A percentile compares a stretch with the other conserved stretches of the same genome.
These are phyloP conservation scores for Sphyrna mokarran DNA, from an alignment of 2,113 vertebrate genomes.

Conservation along the genomic window DNA sequence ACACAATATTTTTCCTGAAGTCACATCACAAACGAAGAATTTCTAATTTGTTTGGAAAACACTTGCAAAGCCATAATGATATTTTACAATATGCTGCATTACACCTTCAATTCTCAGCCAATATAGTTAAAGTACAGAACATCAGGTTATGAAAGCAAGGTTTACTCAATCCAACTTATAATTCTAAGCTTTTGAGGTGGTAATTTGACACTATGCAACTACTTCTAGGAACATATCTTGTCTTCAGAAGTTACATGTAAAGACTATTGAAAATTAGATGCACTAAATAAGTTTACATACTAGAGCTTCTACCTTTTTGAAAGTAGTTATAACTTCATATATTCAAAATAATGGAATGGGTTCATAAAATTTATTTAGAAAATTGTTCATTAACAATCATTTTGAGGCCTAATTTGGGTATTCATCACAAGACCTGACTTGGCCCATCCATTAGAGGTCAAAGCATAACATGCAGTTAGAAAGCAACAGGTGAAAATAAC, in stretches of 20 bases:
- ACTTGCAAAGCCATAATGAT: background rate
- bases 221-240: background rate
- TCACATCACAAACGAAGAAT: background rate
- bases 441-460: background rate
- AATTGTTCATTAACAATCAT: background rate
- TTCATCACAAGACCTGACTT: background rate
- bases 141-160: background rate
- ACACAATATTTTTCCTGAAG: background rate
- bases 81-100: background rate
- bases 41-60: background rate
- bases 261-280: background rate
- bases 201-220: background rate
- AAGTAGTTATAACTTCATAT: background rate
- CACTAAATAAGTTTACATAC: background rate
- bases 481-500: background rate
- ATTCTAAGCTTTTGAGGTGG: background rate
- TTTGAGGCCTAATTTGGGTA: background rate
- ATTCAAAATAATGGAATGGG: background rate
- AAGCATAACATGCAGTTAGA: background rate
- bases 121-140: background rate
- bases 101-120: background rate
- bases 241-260: too few species aligned
- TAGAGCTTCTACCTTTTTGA: background rate
- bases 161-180: background rate
- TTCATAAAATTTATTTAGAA: background rate